phyloP scores from a whole-genome alignment of 1,140 invertebrate genomes.

The Streblospio benedicti region DNA sequence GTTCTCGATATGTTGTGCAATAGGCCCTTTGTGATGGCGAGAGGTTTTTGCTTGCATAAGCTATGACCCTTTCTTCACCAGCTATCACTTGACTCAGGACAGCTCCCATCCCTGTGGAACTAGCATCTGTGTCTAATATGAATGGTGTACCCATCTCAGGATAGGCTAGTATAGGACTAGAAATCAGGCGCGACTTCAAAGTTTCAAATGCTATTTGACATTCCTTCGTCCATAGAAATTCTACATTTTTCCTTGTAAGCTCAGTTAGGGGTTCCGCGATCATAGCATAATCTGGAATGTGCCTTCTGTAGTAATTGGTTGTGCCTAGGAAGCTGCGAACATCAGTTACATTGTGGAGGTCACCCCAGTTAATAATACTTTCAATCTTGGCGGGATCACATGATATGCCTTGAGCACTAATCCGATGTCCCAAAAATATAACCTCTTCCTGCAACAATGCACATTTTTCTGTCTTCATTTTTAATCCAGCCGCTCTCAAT shows the following conservation, averaged over 20 bases:
- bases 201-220: slow-evolving; percentile 10
- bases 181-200: slow-evolving; percentile 7
- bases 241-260: slow-evolving; percentile 7
- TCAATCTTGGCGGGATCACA: slow-evolving; percentile 22
- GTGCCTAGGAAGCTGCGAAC: slow-evolving; percentile 40
- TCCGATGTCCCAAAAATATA: slow-evolving; percentile 38
- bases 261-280: slow-evolving; percentile 13
- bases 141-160: slow-evolving; percentile 36
- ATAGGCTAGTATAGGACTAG: slow-evolving; percentile 15
- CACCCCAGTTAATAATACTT: slow-evolving; percentile 38
- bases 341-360: slow-evolving; percentile 34
- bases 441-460: slow-evolving; percentile 26
- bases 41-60: no score
- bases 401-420: slow-evolving; percentile 14
- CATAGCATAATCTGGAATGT: slow-evolving; percentile 25
- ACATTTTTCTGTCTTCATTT: slow-evolving; percentile 24
- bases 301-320: slow-evolving; percentile 45
- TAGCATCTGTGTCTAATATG: slow-evolving; percentile 46
- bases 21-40: slow-evolving; percentile 16
- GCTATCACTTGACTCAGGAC: slow-evolving; percentile 41
- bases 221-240: slow-evolving; percentile 1
- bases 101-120: slow-evolving; percentile 40
- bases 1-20: slow-evolving; percentile 19
- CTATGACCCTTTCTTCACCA: no score
- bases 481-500: slow-evolving; percentile 19